Evolutionary conservation across 2,797 vertebrate species (phyloP).

Genomic region (Centropyge bicolor): DNA sequence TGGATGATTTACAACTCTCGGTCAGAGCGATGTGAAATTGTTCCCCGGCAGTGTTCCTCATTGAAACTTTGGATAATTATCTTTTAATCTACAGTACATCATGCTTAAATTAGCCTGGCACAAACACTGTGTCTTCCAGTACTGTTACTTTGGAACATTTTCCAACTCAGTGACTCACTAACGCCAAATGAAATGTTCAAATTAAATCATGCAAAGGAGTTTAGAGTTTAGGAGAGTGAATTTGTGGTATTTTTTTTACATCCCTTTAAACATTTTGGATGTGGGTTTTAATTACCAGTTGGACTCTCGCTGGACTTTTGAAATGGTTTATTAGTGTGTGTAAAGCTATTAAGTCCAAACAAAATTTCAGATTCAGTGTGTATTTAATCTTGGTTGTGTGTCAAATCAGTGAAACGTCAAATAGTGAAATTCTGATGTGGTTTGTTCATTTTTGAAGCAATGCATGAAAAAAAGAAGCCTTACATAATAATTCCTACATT

Average conservation of each 20-base stretch:
- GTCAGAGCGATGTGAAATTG: background rate
- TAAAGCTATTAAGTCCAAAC: background rate
- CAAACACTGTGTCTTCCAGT: background rate
- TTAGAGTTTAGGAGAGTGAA: background rate
- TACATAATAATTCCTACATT: slow-evolving; percentile 62
- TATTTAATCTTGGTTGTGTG: background rate
- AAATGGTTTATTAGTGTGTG: background rate
- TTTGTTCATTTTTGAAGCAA: slow-evolving; percentile 29
- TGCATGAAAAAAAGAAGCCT: slow-evolving; percentile 21
- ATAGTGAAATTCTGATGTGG: background rate
- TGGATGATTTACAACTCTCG: background rate
- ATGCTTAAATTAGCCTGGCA: slow-evolving; percentile 15
- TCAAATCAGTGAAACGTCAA: slow-evolving; percentile 1
- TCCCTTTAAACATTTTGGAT: slow-evolving; percentile 1
- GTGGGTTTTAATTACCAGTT: slow-evolving; percentile 7
- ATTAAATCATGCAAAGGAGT: slow-evolving; percentile 9
- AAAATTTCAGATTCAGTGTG: slow-evolving; percentile 11
- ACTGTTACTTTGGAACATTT: background rate
- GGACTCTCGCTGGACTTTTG: background rate
- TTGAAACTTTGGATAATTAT: slow-evolving; percentile 25
- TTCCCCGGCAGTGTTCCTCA: background rate
- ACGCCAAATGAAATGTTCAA: slow-evolving; percentile 12
- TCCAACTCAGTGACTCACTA: slow-evolving; percentile 25
- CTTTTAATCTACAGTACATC: slow-evolving; percentile 18
- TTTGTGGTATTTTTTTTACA: background rate